These are phyloP conservation scores for Spinibarbus caldwelli DNA, from an alignment of 2,797 vertebrate genomes.

Conservation along the genomic window DNA sequence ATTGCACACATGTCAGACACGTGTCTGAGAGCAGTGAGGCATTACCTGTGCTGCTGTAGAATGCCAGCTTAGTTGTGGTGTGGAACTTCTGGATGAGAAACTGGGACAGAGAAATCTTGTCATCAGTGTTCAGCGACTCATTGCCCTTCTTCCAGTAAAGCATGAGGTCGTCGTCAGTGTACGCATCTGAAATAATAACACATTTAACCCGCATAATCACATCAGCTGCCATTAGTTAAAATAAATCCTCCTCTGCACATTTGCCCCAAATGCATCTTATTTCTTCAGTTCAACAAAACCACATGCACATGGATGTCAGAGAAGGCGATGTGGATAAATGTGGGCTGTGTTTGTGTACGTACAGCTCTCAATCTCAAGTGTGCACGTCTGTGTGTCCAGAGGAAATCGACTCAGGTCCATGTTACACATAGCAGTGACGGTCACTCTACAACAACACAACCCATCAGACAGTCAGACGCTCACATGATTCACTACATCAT, in stretches of 20 bases:
- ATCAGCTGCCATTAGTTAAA: neutral
- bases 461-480: too few species aligned
- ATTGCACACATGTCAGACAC: neutral
- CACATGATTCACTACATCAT: neutral
- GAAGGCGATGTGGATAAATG: neutral
- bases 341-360: slow-evolving; percentile 70
- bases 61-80: slow-evolving; percentile 94
- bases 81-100: slow-evolving; percentile 99
- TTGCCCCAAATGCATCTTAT: neutral
- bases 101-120: slow-evolving; percentile 95
- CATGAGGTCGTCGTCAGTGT: slow-evolving; percentile 98
- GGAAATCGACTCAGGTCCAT: slow-evolving; percentile 98
- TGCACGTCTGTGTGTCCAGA: slow-evolving; percentile 95
- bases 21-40: neutral
- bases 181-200: slow-evolving; percentile 83
- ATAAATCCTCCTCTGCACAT: neutral
- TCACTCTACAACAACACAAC: slow-evolving; percentile 81
- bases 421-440: slow-evolving; percentile 98
- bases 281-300: neutral
- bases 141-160: slow-evolving; percentile 98
- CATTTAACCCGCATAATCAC: neutral
- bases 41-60: slow-evolving; percentile 96
- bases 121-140: slow-evolving; percentile 94
- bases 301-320: neutral
- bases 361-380: slow-evolving; percentile 98